phyloP scores from a whole-genome alignment of 1,140 invertebrate species.

The Condylostylus longicornis region DNA sequence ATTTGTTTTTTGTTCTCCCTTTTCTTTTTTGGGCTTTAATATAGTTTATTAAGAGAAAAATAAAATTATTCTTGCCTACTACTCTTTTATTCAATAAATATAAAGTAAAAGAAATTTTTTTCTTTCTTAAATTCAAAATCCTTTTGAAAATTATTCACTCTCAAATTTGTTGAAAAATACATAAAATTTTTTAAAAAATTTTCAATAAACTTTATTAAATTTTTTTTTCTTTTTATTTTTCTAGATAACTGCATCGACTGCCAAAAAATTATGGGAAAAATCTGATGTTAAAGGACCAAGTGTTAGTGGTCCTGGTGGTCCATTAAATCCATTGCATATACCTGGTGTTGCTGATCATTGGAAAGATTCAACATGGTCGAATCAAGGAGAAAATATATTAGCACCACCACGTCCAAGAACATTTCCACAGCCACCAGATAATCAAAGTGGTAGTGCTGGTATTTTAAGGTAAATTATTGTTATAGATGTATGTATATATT shows the following conservation, averaged over 20 bases:
- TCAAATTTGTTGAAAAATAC: no score
- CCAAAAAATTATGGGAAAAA: slow-evolving; percentile 32
- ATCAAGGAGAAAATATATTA: slow-evolving; percentile 28
- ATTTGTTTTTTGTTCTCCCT: no score
- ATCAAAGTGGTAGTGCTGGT: slow-evolving; percentile 26
- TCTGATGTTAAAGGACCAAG: slow-evolving; percentile 26
- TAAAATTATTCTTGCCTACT: no score
- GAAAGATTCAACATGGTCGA: slow-evolving; percentile 32
- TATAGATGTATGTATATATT: not conserved
- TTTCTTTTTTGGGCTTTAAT: no score
- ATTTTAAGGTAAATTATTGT: slow-evolving; percentile 23
- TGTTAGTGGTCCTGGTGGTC: slow-evolving; percentile 19
- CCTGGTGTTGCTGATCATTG: slow-evolving; percentile 29
- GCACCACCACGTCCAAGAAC: slow-evolving; percentile 22
- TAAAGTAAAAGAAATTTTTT: no score
- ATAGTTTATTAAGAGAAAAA: no score
- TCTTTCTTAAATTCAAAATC: no score
- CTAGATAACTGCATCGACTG: slow-evolving; percentile 31
- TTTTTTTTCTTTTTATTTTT: slow-evolving; percentile 7
- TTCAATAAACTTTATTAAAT: no score
- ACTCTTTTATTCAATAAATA: no score
- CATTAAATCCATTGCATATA: slow-evolving; percentile 27
- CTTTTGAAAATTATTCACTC: no score
- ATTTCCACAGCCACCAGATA: slow-evolving; percentile 27
- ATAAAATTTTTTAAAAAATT: no score